These are phyloP conservation scores for Luidia sarsii DNA, from an alignment of 53 echinoderm and acorn worm species.

Conservation along the genomic window DNA sequence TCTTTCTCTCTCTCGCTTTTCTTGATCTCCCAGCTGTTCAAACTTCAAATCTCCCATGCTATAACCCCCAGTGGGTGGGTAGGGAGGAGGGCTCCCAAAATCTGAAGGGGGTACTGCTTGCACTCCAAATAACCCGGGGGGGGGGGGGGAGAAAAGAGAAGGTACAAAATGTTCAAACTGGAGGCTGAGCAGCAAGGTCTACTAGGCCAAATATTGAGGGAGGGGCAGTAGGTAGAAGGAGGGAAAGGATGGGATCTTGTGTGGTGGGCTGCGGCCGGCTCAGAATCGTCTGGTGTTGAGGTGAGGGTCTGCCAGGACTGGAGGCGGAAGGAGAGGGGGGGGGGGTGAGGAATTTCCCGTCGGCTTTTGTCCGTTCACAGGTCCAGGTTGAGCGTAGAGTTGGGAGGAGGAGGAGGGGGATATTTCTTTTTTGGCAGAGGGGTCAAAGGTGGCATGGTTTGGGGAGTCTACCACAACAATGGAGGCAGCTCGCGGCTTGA, in stretches of 20 bases:
- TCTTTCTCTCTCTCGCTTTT: no score
- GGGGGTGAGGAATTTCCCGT: not conserved
- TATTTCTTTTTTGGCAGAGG: not conserved
- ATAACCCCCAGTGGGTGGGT: not conserved
- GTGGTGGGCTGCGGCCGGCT: no score
- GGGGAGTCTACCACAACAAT: conserved; percentile 45
- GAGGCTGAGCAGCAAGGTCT: no score
- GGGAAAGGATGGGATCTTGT: no score
- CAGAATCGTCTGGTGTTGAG: no score
- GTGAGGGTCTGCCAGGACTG: no score
- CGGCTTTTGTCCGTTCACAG: no score
- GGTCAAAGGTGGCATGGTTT: not conserved
- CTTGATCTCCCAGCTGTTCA: conserved; percentile 42
- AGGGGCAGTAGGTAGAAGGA: not conserved
- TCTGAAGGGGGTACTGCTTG: conserved; percentile 40
- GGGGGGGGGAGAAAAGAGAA: no score
- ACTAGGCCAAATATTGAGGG: conserved; percentile 1
- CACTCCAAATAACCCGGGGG: conserved; percentile 51
- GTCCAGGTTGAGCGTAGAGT: not conserved
- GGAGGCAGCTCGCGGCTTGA: not conserved
- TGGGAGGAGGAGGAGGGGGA: not conserved
- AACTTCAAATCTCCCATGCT: not conserved
- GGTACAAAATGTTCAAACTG: no score
- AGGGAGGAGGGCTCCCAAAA: conserved; percentile 12
- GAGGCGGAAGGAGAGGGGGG: not conserved